Base-by-base conservation (phyloP, 64 coral and sea anemone species). In the Actinia tenebrosa region DNA sequence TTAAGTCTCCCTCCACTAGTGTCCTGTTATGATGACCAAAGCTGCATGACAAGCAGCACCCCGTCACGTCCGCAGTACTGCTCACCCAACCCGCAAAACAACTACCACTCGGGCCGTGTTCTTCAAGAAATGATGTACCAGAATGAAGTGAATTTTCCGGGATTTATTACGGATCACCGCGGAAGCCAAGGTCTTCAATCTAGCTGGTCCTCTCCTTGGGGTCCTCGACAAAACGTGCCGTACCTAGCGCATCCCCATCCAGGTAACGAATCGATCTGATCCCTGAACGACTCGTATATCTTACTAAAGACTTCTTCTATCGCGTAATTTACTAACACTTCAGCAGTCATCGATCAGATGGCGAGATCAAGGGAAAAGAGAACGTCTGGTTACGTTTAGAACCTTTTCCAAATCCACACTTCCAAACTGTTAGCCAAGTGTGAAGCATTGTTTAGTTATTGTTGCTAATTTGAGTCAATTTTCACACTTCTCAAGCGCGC, bases 81-180 rank as follows among this genome's bases (percentile, higher is more conserved):
- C 16, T 27, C 83, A 17, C 55, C 83, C 16, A 58, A 45, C 30
- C 60, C 83, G 44, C 83, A 85, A 42, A 85, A 85, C 56, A 18
- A 23, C 50, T 85, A 61, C 56, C 83, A 85, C 56, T 92, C 90
- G 27, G 90, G 84, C 5, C 86, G 90, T 8, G 80, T 87, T 61
- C 62, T 92, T 0, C 90, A 92, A 83, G 90, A 92, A 53, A 86
- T 92, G 43, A 80, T 92, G 85, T 92, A 83, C 53, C 47, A 83
- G 22, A 92, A 87, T 26, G 90, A 92, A 64, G 84, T 92, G 85
- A 92, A 87, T n/a, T 92, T 69, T 37, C 90, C 90, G 2, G 80
- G 85, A 45, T 92, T 80, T 55, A 87, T 92, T 47, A 47, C 90
- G 2, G 90, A 92, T 26, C 86, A 82, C 14, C 85, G 84, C 16